Percentiles rank a stretch among this genome's conserved stretches.
Conservation (phyloP, 2,888 invertebrate species). For the Eupithecia abbreviata region DNA sequence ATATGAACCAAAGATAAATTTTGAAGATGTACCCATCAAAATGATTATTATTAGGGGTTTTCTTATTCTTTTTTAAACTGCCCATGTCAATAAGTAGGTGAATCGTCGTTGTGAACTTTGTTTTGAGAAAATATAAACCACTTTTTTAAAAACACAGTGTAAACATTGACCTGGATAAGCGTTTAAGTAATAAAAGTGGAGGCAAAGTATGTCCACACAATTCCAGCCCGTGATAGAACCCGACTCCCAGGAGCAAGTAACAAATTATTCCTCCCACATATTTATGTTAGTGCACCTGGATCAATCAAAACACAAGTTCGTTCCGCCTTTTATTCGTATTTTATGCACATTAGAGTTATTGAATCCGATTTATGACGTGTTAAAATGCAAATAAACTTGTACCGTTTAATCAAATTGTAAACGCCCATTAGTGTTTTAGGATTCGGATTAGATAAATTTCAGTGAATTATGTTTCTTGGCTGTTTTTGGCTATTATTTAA, state of each 20-base stretch:
- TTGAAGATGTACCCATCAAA: not conserved
- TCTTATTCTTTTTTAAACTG: too few species aligned
- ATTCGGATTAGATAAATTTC: not conserved
- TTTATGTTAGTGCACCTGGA: conserved; percentile 80
- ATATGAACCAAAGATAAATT: too few species aligned
- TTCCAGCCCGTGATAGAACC: conserved; percentile 43
- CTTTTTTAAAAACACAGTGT: not conserved
- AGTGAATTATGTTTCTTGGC: not conserved
- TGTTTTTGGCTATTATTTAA: not conserved
- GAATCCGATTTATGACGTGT: conserved; percentile 67
- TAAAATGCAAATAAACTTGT: conserved; percentile 55
- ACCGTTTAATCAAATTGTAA: conserved; percentile 39
- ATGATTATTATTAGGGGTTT: too few species aligned
- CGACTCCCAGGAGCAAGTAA: conserved; percentile 67
- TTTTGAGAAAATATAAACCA: not conserved
- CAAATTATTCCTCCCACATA: conserved; percentile 83
- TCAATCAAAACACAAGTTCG: conserved; percentile 76
- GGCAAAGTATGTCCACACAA: conserved; percentile 54
- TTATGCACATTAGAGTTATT: conserved; percentile 67
- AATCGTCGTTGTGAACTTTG: not conserved
- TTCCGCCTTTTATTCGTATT: conserved; percentile 70
- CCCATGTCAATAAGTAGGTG: not conserved
- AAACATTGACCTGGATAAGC: not conserved
- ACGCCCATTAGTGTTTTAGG: conserved; percentile 22
- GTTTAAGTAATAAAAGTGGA: not conserved